phyloP scores from a whole-genome alignment of 2,888 invertebrate species.

The Mantis religiosa region DNA sequence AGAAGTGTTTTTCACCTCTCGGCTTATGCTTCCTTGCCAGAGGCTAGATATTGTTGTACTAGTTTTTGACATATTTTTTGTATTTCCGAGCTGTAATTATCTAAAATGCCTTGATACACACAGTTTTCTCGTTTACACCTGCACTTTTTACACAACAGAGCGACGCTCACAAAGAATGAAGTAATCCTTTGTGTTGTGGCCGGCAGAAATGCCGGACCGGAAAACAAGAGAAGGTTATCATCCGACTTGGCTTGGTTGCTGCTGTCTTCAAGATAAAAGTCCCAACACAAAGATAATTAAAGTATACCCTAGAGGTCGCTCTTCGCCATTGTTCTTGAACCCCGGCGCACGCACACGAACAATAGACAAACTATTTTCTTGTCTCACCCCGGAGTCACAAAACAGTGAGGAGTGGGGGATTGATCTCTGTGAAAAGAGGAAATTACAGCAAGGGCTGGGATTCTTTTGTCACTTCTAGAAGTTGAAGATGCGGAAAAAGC shows the following conservation, averaged over 20 bases:
- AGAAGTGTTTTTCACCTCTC: no score
- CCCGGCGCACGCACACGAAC: background rate
- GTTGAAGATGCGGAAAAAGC: background rate
- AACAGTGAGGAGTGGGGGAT: background rate
- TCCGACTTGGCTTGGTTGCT: background rate
- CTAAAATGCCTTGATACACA: background rate
- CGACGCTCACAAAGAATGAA: background rate
- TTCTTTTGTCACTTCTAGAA: background rate
- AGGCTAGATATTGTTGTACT: background rate
- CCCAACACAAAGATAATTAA: constrained; percentile 25
- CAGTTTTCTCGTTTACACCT: background rate
- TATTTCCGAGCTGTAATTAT: background rate
- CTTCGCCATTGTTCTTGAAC: background rate
- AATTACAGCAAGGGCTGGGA: background rate
- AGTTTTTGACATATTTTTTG: background rate
- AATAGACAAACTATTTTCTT: background rate
- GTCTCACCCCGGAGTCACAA: background rate
- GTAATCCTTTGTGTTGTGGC: background rate
- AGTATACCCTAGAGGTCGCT: constrained; percentile 8
- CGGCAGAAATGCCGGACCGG: background rate
- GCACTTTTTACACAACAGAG: background rate
- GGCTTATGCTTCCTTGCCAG: no score
- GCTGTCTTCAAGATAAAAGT: background rate
- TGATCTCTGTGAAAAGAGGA: background rate
- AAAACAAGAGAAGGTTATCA: background rate